Conservation (phyloP, 2,888 invertebrate species). For the Aphidius colemani region DNA sequence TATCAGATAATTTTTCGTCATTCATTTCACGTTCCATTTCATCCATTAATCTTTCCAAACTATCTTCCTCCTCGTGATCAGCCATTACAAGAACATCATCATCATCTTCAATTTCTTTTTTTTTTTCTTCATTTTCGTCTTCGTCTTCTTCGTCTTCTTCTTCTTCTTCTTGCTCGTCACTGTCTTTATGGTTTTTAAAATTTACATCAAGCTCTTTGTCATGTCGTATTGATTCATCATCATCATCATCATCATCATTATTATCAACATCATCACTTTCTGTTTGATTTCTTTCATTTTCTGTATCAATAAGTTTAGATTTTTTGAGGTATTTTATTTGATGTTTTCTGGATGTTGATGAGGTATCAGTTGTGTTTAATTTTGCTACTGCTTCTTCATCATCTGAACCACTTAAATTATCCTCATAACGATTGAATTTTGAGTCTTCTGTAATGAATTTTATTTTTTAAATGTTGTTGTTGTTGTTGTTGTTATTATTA, state of each 20-base stretch:
- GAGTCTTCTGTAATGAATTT: constrained; percentile 43
- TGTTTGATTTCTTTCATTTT: no score
- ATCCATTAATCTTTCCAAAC: constrained; percentile 63
- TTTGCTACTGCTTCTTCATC: constrained; percentile 43
- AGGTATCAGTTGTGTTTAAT: no score
- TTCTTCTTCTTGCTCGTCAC: constrained; percentile 9
- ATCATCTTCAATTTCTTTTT: constrained; percentile 49
- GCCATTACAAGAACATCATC: constrained; percentile 54
- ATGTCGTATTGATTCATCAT: background rate
- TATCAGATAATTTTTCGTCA: constrained; percentile 39
- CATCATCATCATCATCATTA: no score
- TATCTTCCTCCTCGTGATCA: constrained; percentile 61
- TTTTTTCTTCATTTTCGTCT: constrained; percentile 44
- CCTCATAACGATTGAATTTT: constrained; percentile 63
- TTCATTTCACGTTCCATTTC: constrained; percentile 63
- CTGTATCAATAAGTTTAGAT: no score
- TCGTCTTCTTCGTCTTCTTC: constrained; percentile 30
- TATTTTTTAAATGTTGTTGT: constrained; percentile 25
- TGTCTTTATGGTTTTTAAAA: constrained; percentile 18
- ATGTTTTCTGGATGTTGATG: no score
- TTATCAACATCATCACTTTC: no score
- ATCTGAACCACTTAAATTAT: constrained; percentile 60
- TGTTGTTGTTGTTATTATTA: background rate
- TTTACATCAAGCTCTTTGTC: constrained; percentile 27
- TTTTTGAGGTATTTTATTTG: no score